Evolutionary conservation across 2,797 vertebrate species (phyloP).

Genomic region (Enteromius thamalakanensis): DNA sequence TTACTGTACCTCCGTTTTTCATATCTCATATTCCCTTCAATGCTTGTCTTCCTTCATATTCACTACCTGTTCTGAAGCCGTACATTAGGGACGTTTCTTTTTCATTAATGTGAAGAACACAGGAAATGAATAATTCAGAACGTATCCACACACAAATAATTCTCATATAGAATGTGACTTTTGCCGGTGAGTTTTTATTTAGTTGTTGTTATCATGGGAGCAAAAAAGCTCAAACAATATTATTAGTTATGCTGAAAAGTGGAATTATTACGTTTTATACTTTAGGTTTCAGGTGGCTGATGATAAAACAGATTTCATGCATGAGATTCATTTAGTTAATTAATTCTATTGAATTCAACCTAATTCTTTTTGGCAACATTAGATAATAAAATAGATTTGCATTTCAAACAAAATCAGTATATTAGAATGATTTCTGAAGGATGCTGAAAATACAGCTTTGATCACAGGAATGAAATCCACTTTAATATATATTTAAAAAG

Average conservation of each 20-base stretch:
- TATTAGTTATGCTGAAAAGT: neutral
- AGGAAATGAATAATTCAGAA: constrained; percentile 12
- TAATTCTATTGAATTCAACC: neutral
- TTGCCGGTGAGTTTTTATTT: neutral
- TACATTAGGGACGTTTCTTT: neutral
- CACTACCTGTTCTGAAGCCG: neutral
- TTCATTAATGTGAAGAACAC: constrained; percentile 14
- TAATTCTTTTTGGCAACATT: neutral
- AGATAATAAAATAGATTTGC: neutral
- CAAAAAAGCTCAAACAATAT: neutral
- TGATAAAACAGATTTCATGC: neutral
- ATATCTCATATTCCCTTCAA: no score
- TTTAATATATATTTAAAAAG: neutral
- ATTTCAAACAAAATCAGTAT: neutral
- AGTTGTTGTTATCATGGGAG: neutral
- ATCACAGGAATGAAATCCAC: neutral
- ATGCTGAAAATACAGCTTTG: neutral
- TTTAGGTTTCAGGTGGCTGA: neutral
- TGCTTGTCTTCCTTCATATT: constrained; percentile 6
- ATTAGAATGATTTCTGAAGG: neutral
- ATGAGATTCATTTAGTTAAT: neutral
- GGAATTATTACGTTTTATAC: neutral
- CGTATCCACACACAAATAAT: neutral
- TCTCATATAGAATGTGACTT: neutral
- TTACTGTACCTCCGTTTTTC: constrained; percentile 8